Percentiles rank a stretch among this genome's conserved stretches.
These are phyloP conservation scores for Poecile montanus DNA, from an alignment of 2,797 vertebrate species.

Conservation along the genomic window DNA sequence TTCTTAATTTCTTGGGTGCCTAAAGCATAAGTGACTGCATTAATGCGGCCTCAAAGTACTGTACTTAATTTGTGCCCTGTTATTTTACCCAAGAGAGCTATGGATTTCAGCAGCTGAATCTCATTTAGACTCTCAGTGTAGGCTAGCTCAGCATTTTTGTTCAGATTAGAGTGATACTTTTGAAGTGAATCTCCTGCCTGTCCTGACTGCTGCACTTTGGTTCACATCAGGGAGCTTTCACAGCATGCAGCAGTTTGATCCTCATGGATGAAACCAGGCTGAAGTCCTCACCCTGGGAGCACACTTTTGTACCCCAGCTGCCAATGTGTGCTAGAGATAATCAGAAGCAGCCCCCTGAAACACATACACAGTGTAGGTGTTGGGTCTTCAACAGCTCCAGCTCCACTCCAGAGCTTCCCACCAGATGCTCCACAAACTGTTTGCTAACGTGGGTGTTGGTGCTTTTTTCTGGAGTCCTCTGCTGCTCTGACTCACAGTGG, in stretches of 20 bases:
- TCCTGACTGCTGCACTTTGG: not conserved
- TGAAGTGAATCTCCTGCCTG: not conserved
- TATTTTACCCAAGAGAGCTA: not conserved
- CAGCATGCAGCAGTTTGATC: not conserved
- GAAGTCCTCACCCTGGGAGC: not conserved
- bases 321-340: not conserved
- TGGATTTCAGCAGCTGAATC: not conserved
- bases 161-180: not conserved
- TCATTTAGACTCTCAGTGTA: not conserved
- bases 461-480: not conserved
- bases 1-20: not conserved
- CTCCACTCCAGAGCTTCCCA: not conserved
- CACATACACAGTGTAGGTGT: accelerated
- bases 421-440: accelerated
- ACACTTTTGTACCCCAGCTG: not conserved
- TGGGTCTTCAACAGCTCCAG: not conserved
- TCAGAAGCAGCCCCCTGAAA: not conserved
- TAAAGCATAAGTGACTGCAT: not conserved
- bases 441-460: not conserved
- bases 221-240: not conserved
- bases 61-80: not conserved
- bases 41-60: not conserved
- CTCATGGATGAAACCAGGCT: not conserved
- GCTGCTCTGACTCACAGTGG: not conserved
- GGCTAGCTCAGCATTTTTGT: not conserved